These are phyloP conservation scores for Nyctereutes procyonoides DNA, from an alignment of 2,113 vertebrate genomes.

Conservation along the genomic window DNA sequence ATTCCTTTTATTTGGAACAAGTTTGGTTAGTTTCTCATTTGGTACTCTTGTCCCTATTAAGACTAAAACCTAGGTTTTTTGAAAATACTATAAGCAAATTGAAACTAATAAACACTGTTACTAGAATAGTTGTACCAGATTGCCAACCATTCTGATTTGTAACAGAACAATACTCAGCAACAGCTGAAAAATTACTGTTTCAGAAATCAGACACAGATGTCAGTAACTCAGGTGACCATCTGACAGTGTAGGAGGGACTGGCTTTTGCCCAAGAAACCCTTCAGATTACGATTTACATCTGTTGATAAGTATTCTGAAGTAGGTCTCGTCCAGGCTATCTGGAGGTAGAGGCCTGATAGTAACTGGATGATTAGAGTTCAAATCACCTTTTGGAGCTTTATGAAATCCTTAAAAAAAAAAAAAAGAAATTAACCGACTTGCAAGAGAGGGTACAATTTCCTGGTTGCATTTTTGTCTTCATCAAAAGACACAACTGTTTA, in stretches of 20 bases:
- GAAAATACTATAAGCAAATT: not conserved
- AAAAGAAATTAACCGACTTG: not conserved
- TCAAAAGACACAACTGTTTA: not conserved
- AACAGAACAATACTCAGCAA: not conserved
- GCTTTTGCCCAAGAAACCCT: not conserved
- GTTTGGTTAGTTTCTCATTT: conserved; percentile 31
- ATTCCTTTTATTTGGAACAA: not conserved
- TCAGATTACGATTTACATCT: not conserved
- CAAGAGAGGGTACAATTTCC: not conserved
- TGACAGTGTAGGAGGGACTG: not conserved
- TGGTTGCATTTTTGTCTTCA: not conserved
- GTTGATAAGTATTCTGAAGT: not conserved
- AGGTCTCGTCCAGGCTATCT: not conserved
- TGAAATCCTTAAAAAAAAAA: not conserved
- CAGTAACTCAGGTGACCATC: not conserved
- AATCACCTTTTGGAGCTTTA: not conserved
- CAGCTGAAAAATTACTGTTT: not conserved
- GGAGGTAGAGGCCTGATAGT: not conserved
- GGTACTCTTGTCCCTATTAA: not conserved
- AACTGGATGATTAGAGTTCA: not conserved
- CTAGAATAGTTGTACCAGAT: not conserved
- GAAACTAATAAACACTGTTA: not conserved
- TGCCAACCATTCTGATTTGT: not conserved
- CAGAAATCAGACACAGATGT: not conserved
- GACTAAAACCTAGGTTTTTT: not conserved